Conservation (phyloP, 2,888 invertebrate genomes). For the Agrochola circellaris region DNA sequence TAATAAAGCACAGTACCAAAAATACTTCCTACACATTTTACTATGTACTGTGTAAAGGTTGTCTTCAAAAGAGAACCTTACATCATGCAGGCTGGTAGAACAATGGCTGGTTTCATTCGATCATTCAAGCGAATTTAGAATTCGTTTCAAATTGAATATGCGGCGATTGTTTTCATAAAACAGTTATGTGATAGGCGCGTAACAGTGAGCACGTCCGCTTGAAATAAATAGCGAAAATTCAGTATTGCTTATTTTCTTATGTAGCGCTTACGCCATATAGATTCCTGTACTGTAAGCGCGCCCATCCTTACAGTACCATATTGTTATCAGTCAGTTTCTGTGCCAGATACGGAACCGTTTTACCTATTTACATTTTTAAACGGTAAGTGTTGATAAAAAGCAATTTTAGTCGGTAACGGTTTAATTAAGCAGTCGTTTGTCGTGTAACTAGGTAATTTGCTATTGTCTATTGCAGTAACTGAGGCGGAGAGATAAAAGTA, state of each 20-base stretch:
- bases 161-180: neutral
- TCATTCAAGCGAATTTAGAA: neutral
- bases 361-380: constrained; percentile 64
- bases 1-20: neutral
- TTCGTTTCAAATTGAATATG: neutral
- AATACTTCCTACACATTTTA: constrained; percentile 10
- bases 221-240: neutral
- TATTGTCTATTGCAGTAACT: constrained; percentile 67
- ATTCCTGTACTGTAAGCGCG: neutral
- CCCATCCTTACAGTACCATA: neutral
- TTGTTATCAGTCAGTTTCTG: constrained; percentile 24
- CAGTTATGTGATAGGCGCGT: too few species aligned
- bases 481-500: constrained; percentile 74
- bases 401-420: constrained; percentile 72
- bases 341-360: constrained; percentile 16
- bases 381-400: constrained; percentile 67
- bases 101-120: neutral
- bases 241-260: neutral
- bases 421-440: constrained; percentile 75
- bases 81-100: too few species aligned
- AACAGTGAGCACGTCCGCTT: neutral
- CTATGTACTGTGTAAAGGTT: neutral
- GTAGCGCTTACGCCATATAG: neutral
- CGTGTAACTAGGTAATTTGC: constrained; percentile 69
- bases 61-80: neutral